Evolutionary conservation across 2,797 vertebrate species (phyloP), one percentile per base, ranked within the genome.

Genomic region (Ctenopoma kingsleyae): DNA sequence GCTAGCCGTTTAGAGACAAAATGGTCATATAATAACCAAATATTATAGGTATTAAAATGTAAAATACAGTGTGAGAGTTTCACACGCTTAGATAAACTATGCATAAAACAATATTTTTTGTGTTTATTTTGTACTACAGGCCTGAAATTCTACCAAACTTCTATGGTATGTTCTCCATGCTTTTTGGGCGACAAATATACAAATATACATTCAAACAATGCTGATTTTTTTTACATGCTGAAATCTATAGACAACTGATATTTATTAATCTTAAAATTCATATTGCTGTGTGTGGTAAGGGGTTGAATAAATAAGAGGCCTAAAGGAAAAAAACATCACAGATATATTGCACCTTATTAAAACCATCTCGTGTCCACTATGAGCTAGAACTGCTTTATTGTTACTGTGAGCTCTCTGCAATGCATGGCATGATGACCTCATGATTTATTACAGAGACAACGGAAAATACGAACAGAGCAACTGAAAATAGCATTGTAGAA

Each of bases 401-500:
- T 86, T 69, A 56, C 53, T 57, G 48, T 41, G 40, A 70, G 54
- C 58, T 56, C 67, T 55, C 40, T 5, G 69, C 35, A 15, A 46
- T 53, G 56, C 60, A 52, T 44, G 59, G 27, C 60, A 54, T 12
- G 62, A 72, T 79, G 83, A 84, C 83, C 86, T 74, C 48, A 35
- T 82, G 86, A 88, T 88, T 83, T 90, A 87, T 90, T 76, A 84
- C 72, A 67, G 44, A 70, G 59, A 19, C 11, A 23, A 12, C 23
- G 52, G 67, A 43, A 83, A 83, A 77, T 80, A 83, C 60, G 69
- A 85, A 81, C 59, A 65, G 78, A 63, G 41, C 15, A 1, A 52
- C 63, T 79, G 76, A 69, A 87, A 81, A 84, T 53, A 81, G 74
- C 67, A 55, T 44, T 20, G 56, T 25, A 4, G 47, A 80, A 86